A percentile compares a stretch with the other conserved stretches of the same genome.
These are phyloP conservation scores for Petrolisthes manimaculis DNA, from an alignment of 2,888 invertebrate genomes.

Conservation along the genomic window DNA sequence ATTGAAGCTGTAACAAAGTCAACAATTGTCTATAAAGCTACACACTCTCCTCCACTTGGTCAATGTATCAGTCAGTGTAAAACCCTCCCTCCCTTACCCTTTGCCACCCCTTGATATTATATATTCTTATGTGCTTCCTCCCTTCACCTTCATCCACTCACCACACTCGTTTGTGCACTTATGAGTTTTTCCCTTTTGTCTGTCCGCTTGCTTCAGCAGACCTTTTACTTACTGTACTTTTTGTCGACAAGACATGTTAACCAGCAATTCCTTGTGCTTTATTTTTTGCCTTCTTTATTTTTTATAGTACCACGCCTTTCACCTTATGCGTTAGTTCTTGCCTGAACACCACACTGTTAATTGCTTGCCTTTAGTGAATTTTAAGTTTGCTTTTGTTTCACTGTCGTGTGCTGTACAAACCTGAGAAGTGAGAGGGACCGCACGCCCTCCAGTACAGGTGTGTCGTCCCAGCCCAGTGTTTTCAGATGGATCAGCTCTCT, in stretches of 20 bases:
- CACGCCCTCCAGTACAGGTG: constrained; percentile 13
- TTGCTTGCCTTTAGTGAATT: not conserved
- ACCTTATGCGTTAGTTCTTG: constrained; percentile 3
- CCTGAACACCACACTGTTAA: constrained; percentile 5
- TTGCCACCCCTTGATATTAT: not conserved
- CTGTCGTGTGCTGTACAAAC: not conserved
- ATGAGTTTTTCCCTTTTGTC: constrained; percentile 1
- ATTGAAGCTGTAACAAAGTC: no score
- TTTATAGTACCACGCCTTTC: not conserved
- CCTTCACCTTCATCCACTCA: not conserved
- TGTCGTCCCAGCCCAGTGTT: not conserved
- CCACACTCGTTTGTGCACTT: constrained; percentile 2
- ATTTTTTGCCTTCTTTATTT: not conserved
- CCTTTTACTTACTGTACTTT: not conserved
- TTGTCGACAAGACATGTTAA: not conserved
- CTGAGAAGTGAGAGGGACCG: constrained; percentile 10
- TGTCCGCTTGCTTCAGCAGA: constrained; percentile 1
- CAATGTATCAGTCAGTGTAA: no score
- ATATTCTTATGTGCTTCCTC: not conserved
- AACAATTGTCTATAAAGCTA: no score
- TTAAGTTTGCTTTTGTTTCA: constrained; percentile 18
- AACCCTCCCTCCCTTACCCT: no score
- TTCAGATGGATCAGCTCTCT: not conserved
- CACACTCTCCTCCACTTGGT: no score
- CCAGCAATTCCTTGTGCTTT: not conserved